Percentiles rank a stretch among this genome's conserved stretches.
phyloP scores from a whole-genome alignment of 1,140 invertebrate genomes.

The Battus philenor region DNA sequence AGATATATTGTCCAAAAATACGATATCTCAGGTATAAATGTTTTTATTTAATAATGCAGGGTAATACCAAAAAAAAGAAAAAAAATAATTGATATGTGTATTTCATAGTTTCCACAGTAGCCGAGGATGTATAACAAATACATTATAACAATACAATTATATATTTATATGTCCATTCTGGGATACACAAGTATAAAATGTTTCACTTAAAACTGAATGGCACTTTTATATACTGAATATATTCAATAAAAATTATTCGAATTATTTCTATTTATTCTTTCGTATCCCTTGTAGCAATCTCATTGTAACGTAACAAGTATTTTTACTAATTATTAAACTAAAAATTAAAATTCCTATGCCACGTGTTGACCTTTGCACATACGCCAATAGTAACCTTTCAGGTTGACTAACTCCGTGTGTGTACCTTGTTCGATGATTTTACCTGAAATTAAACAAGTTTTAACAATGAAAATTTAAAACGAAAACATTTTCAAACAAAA shows the following conservation, averaged over 20 bases:
- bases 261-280: neutral
- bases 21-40: no score
- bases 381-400: conserved; percentile 84
- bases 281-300: neutral
- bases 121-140: neutral
- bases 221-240: conserved; percentile 9
- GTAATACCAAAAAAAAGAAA: neutral
- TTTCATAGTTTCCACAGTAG: neutral
- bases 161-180: no score
- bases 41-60: neutral
- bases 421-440: conserved; percentile 86
- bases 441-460: no score
- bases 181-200: conserved; percentile 3
- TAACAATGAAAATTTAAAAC: no score
- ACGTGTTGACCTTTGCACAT: conserved; percentile 71
- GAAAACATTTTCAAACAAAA: no score
- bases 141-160: neutral
- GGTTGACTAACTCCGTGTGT: conserved; percentile 85
- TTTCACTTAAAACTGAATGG: conserved; percentile 3
- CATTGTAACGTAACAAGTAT: neutral
- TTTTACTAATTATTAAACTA: neutral
- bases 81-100: neutral
- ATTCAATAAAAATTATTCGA: conserved; percentile 8
- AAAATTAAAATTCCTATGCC: conserved; percentile 24
- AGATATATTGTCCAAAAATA: no score